phyloP scores from a whole-genome alignment of 1,140 invertebrate species.

The Protaetia brevitarsis region DNA sequence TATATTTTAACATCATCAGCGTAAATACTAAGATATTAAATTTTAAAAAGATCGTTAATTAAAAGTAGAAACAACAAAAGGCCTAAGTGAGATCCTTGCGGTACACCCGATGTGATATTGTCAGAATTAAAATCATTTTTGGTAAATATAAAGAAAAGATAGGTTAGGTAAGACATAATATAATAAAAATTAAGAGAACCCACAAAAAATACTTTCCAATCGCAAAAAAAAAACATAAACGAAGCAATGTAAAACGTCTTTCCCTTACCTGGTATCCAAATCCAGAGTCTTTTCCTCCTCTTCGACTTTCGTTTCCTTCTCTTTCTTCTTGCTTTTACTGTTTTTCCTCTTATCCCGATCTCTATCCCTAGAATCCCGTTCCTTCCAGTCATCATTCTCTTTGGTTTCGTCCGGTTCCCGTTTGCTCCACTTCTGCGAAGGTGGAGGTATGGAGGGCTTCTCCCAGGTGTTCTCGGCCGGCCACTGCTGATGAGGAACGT shows the following conservation, averaged over 20 bases:
- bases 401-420: slow-evolving; percentile 17
- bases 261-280: slow-evolving; percentile 61
- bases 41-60: too few species aligned
- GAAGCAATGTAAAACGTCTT: too few species aligned
- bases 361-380: slow-evolving; percentile 32
- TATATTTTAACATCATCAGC: too few species aligned
- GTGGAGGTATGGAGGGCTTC: slow-evolving; percentile 27
- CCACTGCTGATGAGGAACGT: slow-evolving; percentile 35
- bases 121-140: not conserved
- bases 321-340: slow-evolving; percentile 48
- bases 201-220: too few species aligned
- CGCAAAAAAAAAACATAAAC: too few species aligned
- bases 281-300: slow-evolving; percentile 57
- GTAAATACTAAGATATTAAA: too few species aligned
- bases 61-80: too few species aligned
- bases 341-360: slow-evolving; percentile 35
- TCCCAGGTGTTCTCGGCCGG: slow-evolving; percentile 36
- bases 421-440: slow-evolving; percentile 36
- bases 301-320: slow-evolving; percentile 41
- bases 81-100: too few species aligned
- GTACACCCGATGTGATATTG: too few species aligned
- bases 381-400: slow-evolving; percentile 29
- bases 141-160: too few species aligned
- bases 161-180: too few species aligned
- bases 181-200: too few species aligned